Percentiles rank a stretch among this genome's conserved stretches.
Conservation (phyloP, 2,888 invertebrate species). For the Sepioteuthis lessoniana region DNA sequence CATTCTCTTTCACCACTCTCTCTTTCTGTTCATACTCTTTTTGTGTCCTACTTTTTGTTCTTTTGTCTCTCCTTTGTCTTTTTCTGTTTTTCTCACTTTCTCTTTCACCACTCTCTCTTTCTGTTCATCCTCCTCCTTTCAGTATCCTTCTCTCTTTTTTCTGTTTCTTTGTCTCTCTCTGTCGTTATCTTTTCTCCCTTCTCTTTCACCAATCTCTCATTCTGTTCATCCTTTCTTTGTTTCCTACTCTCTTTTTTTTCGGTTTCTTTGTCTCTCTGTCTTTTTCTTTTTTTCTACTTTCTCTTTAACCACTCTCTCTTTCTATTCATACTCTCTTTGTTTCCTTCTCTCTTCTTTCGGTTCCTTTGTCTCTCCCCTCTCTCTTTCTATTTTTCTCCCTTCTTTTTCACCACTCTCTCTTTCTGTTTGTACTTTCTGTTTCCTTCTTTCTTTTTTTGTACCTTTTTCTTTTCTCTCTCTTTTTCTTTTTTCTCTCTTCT, state of each 20-base stretch:
- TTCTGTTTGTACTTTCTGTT: background rate
- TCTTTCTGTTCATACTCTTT: too few relatives aligned
- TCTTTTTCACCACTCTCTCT: too few relatives aligned
- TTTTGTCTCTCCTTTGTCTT: background rate
- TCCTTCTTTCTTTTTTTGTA: background rate
- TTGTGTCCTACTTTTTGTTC: too few relatives aligned
- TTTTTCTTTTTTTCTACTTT: background rate
- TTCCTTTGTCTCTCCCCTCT: background rate
- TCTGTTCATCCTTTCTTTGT: too few relatives aligned
- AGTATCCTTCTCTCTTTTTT: background rate
- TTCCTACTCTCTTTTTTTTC: background rate
- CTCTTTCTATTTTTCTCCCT: too few relatives aligned
- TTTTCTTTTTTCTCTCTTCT: too few relatives aligned
- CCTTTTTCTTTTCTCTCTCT: too few relatives aligned
- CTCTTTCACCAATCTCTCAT: background rate
- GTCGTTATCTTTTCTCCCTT: background rate
- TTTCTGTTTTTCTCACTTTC: too few relatives aligned
- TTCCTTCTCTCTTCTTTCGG: too few relatives aligned
- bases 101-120: fast-evolving
- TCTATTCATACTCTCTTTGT: background rate
- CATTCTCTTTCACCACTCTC: too few relatives aligned
- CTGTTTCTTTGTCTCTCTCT: background rate
- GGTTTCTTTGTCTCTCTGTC: background rate
- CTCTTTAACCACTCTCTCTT: background rate
- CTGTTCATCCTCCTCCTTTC: background rate